These are phyloP conservation scores for Ictalurus furcatus DNA, from an alignment of 2,113 vertebrate genomes.

Conservation along the genomic window DNA sequence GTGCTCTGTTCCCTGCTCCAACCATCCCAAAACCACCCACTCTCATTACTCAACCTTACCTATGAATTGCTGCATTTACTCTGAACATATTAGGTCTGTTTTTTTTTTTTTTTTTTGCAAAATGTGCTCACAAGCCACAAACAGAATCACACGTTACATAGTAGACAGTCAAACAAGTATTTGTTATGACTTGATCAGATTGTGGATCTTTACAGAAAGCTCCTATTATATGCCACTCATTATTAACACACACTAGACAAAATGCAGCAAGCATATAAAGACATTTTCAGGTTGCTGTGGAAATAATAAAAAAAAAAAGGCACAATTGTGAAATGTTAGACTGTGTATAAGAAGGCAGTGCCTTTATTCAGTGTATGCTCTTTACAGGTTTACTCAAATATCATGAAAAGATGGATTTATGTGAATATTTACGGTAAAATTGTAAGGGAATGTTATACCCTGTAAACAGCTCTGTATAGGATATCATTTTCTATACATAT, in stretches of 20 bases:
- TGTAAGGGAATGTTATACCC: background rate
- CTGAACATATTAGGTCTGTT: slow-evolving; percentile 4
- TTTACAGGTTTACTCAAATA: background rate
- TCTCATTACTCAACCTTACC: slow-evolving; percentile 30
- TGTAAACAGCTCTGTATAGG: slow-evolving; percentile 16
- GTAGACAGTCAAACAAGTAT: slow-evolving; percentile 17
- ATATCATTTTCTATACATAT: background rate
- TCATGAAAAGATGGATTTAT: background rate
- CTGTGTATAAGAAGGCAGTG: background rate
- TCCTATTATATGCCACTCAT: background rate
- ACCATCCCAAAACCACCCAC: background rate
- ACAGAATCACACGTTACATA: slow-evolving; percentile 21
- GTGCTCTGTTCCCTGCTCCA: background rate
- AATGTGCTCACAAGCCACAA: slow-evolving; percentile 25
- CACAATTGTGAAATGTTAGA: background rate
- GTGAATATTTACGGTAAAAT: background rate
- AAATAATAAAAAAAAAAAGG: background rate
- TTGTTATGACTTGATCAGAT: slow-evolving; percentile 1
- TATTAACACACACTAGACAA: background rate
- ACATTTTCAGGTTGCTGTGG: background rate
- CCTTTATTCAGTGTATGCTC: slow-evolving; percentile 5
- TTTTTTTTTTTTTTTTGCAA: background rate
- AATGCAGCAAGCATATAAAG: background rate
- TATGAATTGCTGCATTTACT: slow-evolving; percentile 13
- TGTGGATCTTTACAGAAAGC: background rate